These are phyloP conservation scores for Lamellibrachia luymesi DNA, from an alignment of 1,140 invertebrate species.

Conservation along the genomic window DNA sequence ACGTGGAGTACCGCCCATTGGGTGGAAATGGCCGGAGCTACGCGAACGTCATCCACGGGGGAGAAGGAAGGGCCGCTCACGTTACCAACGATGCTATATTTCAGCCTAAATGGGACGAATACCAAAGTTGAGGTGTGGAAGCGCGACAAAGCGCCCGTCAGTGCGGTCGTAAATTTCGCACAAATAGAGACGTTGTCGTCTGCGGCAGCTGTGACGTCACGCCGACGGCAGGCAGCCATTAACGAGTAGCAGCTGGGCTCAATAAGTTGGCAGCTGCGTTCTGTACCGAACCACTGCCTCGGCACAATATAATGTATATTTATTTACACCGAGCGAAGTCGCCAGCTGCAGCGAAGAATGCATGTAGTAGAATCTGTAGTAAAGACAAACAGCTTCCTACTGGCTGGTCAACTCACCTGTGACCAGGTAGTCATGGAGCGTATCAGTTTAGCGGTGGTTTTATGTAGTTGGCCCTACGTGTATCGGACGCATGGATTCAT, in stretches of 20 bases:
- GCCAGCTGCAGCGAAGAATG: neutral
- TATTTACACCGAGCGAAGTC: neutral
- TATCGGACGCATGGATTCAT: no score
- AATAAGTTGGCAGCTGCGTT: neutral
- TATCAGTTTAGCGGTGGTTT: neutral
- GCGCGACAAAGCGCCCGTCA: neutral
- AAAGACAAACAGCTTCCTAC: neutral
- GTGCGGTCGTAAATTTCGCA: neutral
- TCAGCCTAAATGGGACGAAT: neutral
- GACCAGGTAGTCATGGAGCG: neutral
- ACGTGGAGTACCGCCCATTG: no score
- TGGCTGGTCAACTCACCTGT: no score
- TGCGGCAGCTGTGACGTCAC: neutral
- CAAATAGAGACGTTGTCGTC: neutral
- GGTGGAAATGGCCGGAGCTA: neutral
- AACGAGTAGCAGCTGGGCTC: neutral
- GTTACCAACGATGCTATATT: neutral
- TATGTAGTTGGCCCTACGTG: neutral
- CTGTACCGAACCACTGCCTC: neutral
- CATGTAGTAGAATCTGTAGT: neutral
- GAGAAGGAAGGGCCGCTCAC: neutral
- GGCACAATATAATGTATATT: conserved; percentile 1
- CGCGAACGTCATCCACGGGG: neutral
- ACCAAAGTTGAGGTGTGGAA: neutral
- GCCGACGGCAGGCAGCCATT: neutral